These are phyloP conservation scores for Notothenia coriiceps DNA, from an alignment of 2,113 vertebrate species.

Conservation along the genomic window DNA sequence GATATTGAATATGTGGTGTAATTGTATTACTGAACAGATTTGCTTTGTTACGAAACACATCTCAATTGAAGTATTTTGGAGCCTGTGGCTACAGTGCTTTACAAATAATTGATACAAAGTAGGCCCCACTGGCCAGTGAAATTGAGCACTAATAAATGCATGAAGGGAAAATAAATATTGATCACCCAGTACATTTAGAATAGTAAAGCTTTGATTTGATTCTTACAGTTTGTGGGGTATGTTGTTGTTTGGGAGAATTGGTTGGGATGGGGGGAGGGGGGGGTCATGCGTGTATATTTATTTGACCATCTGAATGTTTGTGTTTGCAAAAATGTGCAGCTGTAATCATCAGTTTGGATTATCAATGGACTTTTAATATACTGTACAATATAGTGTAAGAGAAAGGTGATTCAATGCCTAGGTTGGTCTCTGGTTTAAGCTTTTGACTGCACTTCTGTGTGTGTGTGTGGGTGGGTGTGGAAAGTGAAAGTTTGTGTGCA, in stretches of 20 bases:
- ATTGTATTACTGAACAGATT: slow-evolving; percentile 68
- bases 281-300: slow-evolving; percentile 24
- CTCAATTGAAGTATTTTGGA: slow-evolving; percentile 70
- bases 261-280: neutral
- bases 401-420: slow-evolving; percentile 28
- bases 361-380: slow-evolving; percentile 49
- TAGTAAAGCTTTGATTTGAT: slow-evolving; percentile 69
- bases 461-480: neutral
- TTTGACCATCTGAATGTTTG: slow-evolving; percentile 42
- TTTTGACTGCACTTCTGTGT: slow-evolving; percentile 5
- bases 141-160: slow-evolving; percentile 75
- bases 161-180: slow-evolving; percentile 76
- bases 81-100: slow-evolving; percentile 61
- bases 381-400: neutral
- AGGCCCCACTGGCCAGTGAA: slow-evolving; percentile 61
- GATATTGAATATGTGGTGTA: slow-evolving; percentile 67
- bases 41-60: slow-evolving; percentile 69
- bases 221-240: slow-evolving; percentile 48
- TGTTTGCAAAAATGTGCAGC: slow-evolving; percentile 34
- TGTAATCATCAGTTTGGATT: neutral
- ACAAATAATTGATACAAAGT: slow-evolving; percentile 75
- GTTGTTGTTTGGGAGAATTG: slow-evolving; percentile 30
- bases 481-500: slow-evolving; percentile 48
- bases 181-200: slow-evolving; percentile 60
- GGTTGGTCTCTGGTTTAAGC: slow-evolving; percentile 13